Conservation (phyloP, 1,140 invertebrate species). For the Lucilia cuprina region DNA sequence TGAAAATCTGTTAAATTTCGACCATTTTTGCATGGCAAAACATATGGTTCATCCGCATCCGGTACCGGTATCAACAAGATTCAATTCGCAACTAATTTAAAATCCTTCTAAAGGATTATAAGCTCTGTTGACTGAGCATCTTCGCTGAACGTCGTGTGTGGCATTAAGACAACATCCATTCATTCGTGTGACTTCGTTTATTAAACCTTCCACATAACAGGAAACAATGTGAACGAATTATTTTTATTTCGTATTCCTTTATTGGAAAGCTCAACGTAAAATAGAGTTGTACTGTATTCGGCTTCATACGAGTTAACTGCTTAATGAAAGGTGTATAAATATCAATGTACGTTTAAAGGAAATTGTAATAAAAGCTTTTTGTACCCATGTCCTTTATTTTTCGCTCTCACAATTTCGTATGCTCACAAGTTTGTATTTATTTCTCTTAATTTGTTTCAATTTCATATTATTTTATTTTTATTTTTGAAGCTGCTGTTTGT, state of each 20-base stretch:
- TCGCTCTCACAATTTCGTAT: neutral
- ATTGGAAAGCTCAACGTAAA: neutral
- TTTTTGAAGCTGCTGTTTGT: neutral
- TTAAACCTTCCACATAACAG: neutral
- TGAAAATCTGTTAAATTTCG: neutral
- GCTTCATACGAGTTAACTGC: neutral
- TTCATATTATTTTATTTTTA: neutral
- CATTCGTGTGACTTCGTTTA: neutral
- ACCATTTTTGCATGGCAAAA: neutral
- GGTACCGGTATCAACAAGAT: conserved; percentile 61
- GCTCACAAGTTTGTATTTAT: neutral
- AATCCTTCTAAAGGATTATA: conserved; percentile 60
- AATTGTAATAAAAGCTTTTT: neutral
- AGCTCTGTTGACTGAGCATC: conserved; percentile 37
- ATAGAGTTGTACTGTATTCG: neutral
- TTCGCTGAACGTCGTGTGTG: neutral
- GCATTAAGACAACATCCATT: neutral
- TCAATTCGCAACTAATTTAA: conserved; percentile 61
- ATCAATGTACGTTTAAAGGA: neutral
- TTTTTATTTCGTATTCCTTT: neutral
- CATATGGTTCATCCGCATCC: conserved; percentile 49
- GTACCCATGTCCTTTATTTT: no score
- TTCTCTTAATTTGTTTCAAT: neutral
- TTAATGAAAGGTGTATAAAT: neutral
- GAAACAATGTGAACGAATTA: neutral